Conservation (phyloP, 2,888 invertebrate species). For the Biston stratarius region DNA sequence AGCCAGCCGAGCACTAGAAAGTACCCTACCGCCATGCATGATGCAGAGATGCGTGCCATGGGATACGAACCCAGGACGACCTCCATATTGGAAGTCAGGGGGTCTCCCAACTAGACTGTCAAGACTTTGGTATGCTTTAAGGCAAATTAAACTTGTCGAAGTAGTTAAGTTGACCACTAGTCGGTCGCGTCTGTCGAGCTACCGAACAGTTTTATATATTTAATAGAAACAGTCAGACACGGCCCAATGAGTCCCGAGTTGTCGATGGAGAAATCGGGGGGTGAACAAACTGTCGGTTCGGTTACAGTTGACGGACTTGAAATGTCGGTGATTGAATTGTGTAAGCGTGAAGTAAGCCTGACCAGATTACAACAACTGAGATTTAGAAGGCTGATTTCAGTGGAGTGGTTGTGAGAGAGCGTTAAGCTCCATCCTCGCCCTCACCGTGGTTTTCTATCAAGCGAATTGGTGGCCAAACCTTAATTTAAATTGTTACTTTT, state of each 20-base stretch:
- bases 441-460: too few species aligned
- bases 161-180: conserved; percentile 10
- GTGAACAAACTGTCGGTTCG: conserved; percentile 30
- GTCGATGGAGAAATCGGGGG: conserved; percentile 28
- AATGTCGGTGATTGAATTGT: conserved; percentile 16
- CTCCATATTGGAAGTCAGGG: too few species aligned
- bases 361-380: conserved; percentile 5
- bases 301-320: conserved; percentile 29
- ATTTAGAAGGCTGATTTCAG: background rate
- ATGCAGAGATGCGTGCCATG: too few species aligned
- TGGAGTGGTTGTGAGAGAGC: background rate
- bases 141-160: conserved; percentile 7
- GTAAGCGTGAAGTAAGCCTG: conserved; percentile 15
- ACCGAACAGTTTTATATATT: conserved; percentile 11
- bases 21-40: too few species aligned
- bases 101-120: background rate
- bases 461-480: too few species aligned
- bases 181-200: conserved; percentile 13
- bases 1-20: too few species aligned
- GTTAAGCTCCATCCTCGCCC: too few species aligned
- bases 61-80: too few species aligned
- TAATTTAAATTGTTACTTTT: too few species aligned
- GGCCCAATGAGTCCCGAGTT: conserved; percentile 18
- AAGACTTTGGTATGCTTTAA: background rate
- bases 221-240: conserved; percentile 14